Base-by-base conservation (phyloP, 2,888 invertebrate genomes). In the Callyntrura sp. region DNA sequence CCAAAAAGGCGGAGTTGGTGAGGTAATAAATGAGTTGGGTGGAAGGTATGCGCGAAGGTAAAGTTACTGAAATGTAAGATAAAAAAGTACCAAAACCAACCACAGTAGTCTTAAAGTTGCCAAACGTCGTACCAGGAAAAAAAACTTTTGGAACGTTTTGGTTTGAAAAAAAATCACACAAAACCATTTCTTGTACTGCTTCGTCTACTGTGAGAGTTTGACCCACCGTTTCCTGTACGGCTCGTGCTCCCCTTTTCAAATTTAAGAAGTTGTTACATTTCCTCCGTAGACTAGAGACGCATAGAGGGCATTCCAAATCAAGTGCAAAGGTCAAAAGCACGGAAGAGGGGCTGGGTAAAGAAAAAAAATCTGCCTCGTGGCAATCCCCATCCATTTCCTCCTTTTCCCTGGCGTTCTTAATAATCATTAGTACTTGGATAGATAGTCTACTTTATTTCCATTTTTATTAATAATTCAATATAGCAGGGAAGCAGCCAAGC, bases 11-110 rank as follows among this genome's bases (percentile, higher is more conserved):
- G 85, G 85, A 60, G 85, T 60, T 60, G 51, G 9, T 25, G 48
- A 12, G 25, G 60, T 73, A 85, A 85, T 85, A 85, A 73, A 85
- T 85, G 85, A 85, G 73, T 35, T 85, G 85, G 85, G 85, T 60
- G 85, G 73, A 51, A 85, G 35, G 35, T 35, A 35, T 35, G 35
- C 11, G 43, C 5, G n/a, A 8, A 43, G 73, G 60, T 43, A 73
- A 60, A 73, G 73, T 73, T 51, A 43, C 73, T 25, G 28, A 73
- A 85, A 57, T 57, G 23, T 35, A 62, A 81, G 43, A 43, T 35
- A 35, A 35, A 35, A 35, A 35, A 35, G 28, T 78, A 51, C 23
- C 12, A 51, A 8, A n/a, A 84, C 25, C 17, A 55, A 20, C 60
- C 14, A 14, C 35, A 11, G 43, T 45, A 45, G 20, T 17, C 20